phyloP scores from a whole-genome alignment of 2,113 vertebrate species.

The Raja brachyura region DNA sequence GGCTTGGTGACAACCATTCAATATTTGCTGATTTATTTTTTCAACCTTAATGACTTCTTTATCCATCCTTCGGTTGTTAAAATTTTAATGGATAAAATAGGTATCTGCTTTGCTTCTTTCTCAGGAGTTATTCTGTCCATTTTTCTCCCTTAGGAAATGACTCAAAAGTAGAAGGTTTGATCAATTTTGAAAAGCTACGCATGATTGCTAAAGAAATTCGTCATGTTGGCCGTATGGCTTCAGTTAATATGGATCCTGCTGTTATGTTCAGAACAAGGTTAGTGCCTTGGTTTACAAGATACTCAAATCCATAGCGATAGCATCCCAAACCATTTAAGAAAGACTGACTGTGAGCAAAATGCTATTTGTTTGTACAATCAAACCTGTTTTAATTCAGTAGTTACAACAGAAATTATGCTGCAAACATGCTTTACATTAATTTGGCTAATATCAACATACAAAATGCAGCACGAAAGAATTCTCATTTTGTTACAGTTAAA shows the following conservation, averaged over 20 bases:
- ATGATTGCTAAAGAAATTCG: slow-evolving; percentile 99
- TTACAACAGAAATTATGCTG: neutral
- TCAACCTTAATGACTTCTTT: neutral
- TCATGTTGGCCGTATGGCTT: slow-evolving; percentile 93
- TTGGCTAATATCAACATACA: neutral
- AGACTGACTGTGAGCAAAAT: neutral
- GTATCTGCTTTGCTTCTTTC: neutral
- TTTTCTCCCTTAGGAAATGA: slow-evolving; percentile 71
- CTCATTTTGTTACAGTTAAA: neutral
- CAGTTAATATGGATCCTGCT: slow-evolving; percentile 96
- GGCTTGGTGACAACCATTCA: neutral
- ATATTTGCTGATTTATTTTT: neutral
- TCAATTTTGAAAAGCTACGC: slow-evolving; percentile 96
- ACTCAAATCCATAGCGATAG: neutral
- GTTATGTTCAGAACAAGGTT: slow-evolving; percentile 96
- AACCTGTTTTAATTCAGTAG: neutral
- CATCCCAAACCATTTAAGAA: neutral
- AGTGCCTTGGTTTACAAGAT: slow-evolving; percentile 34
- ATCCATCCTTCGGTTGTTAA: neutral
- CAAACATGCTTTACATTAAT: neutral
- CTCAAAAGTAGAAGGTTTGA: slow-evolving; percentile 92
- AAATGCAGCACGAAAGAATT: neutral
- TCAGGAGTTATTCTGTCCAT: neutral
- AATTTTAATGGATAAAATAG: neutral
- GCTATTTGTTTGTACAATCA: neutral